These are phyloP conservation scores for Callipepla californica DNA, from an alignment of 2,113 vertebrate species.

Conservation along the genomic window DNA sequence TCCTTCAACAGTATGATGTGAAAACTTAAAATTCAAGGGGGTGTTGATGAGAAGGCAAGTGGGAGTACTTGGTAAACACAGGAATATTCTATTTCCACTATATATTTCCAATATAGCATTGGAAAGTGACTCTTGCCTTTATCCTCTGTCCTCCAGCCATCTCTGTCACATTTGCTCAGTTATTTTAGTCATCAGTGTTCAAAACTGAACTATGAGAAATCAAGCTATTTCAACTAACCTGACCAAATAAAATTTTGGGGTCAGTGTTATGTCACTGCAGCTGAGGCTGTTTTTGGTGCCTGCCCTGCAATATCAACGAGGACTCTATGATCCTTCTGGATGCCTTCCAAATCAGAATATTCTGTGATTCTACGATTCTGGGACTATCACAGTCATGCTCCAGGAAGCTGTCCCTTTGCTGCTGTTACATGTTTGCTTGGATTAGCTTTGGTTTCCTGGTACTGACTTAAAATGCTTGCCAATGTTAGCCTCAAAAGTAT, in stretches of 20 bases:
- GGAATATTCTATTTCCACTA: not conserved
- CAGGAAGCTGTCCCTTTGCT: not conserved
- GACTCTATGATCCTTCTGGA: not conserved
- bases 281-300: not conserved
- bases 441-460: not conserved
- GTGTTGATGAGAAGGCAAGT: not conserved
- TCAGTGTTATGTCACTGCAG: rapidly evolving
- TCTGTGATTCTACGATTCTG: not conserved
- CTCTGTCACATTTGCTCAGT: not conserved
- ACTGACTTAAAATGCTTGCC: not conserved
- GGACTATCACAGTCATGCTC: not conserved
- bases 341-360: not conserved
- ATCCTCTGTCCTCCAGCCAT: not conserved
- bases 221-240: not conserved
- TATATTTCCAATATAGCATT: not conserved
- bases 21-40: not conserved
- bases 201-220: not conserved
- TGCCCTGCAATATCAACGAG: not conserved
- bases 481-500: not conserved
- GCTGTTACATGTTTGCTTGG: not conserved
- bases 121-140: not conserved
- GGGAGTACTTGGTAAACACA: not conserved
- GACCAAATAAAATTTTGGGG: not conserved
- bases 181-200: not conserved
- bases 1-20: not conserved